phyloP scores from a whole-genome alignment of 2,113 vertebrate species.

The Emydura subglobosa region DNA sequence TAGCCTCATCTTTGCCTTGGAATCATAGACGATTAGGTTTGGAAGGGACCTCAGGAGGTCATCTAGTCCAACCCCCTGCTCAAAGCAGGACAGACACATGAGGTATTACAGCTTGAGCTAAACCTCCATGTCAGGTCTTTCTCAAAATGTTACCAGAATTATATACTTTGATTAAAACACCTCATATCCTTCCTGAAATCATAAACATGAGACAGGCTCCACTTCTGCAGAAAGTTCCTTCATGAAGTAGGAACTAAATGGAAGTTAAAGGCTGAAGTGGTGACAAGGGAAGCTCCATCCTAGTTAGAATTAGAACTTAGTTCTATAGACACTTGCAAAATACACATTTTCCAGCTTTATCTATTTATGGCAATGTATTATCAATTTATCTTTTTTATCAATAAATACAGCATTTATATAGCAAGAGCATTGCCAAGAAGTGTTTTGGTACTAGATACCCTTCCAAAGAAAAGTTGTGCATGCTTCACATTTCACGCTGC shows the following conservation, averaged over 20 bases:
- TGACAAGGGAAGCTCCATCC: background rate
- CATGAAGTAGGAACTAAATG: background rate
- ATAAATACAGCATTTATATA: background rate
- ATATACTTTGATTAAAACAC: background rate
- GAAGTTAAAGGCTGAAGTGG: background rate
- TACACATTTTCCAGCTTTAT: background rate
- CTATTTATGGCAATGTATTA: background rate
- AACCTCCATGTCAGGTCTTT: background rate
- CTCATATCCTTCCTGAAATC: background rate
- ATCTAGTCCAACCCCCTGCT: too few relatives aligned
- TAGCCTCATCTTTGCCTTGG: background rate
- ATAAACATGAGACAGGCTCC: background rate
- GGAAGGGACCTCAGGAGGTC: too few relatives aligned
- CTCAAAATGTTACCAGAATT: background rate
- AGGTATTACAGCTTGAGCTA: too few relatives aligned
- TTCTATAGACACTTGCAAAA: background rate
- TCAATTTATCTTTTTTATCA: background rate
- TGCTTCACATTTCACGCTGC: background rate
- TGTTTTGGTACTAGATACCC: background rate
- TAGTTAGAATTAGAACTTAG: background rate
- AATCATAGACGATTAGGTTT: background rate
- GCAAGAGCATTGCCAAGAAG: background rate
- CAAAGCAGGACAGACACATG: too few relatives aligned
- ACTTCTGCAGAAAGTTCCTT: background rate
- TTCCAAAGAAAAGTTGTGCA: background rate